Evolutionary conservation across 1,140 invertebrate genomes (phyloP).

Genomic region (fruit fly (Drosophila melanogaster)): Release_6_plus_ISO1_MT NC_004354.4:442001-442500

Average conservation of each 20-base stretch:
- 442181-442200: conserved; percentile 21
- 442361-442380: conserved; percentile 1
- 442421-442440: conserved; percentile 4
- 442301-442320: no score
- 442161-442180: conserved; percentile 19
- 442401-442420: not conserved
- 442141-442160: not conserved
- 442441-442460: not conserved
- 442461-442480: not conserved
- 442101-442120: conserved; percentile 47
- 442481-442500: conserved; percentile 49
- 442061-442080: conserved; percentile 50
- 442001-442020: conserved; percentile 73
- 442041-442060: conserved; percentile 47
- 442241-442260: not conserved
- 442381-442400: not conserved
- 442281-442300: no score
- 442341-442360: not conserved
- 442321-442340: no score
- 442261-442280: no score
- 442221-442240: conserved; percentile 2
- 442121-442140: conserved; percentile 39
- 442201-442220: conserved; percentile 6
- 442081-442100: conserved; percentile 34
- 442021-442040: conserved; percentile 54